These are phyloP conservation scores for Parazoanthus darwini DNA, from an alignment of 92 coral and sea anemone species.

Conservation along the genomic window DNA sequence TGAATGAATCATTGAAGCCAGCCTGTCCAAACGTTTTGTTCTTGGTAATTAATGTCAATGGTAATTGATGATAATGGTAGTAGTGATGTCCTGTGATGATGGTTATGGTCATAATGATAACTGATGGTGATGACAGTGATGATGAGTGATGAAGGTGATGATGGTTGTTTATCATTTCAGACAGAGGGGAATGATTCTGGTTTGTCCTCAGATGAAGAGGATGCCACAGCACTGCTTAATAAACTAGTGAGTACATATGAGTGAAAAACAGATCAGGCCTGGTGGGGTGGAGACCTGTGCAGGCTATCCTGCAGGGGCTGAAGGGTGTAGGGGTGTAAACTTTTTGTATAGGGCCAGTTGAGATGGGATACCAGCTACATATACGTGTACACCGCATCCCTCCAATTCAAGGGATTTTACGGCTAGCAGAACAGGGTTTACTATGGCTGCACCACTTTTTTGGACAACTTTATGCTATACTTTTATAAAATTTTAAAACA, in stretches of 20 bases:
- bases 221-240: conserved; percentile 3
- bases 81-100: no score
- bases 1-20: no score
- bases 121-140: not conserved
- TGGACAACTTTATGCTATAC: no score
- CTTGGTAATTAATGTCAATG: no score
- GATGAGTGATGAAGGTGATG: not conserved
- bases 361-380: not conserved
- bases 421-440: no score
- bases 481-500: no score
- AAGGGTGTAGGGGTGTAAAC: not conserved
- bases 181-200: not conserved
- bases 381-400: no score
- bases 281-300: not conserved
- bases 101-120: not conserved
- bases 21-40: no score
- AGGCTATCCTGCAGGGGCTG: not conserved
- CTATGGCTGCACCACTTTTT: no score
- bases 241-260: conserved; percentile 24
- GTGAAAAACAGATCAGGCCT: not conserved
- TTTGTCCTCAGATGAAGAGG: conserved; percentile 1
- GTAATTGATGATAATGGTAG: no score
- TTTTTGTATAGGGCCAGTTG: not conserved
- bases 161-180: not conserved
- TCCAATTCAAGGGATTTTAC: no score